Evolutionary conservation across 2,113 vertebrate species (phyloP), one percentile per base, ranked within the genome.

Genomic region (Pangasianodon hypophthalmus): DNA sequence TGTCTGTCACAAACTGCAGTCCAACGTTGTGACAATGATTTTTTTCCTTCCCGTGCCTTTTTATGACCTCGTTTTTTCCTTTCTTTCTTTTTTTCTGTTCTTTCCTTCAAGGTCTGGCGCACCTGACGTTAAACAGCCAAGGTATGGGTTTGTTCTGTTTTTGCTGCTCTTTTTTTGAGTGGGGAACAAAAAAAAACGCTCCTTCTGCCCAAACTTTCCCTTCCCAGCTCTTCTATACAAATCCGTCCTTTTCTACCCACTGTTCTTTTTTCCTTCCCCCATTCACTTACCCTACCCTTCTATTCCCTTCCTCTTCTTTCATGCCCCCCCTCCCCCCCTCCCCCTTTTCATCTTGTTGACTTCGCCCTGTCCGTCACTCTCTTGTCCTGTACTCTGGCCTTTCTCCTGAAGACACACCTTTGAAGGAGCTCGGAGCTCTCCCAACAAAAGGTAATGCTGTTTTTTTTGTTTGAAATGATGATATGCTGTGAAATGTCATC

Each of bases 1-100:
- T 96, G 96, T 96, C 96, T 96, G 96, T 96, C 96, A 96, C 96
- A 96, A 96, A 96, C 96, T 96, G 96, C 96, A 96, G 96, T 96
- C 96, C 96, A 96, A 96, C 96, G 95, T 96, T 96, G 96, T 96
- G 96, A 96, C 96, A 96, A 96, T 96, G 96, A 84, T 84, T 95
- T 96, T 96, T 95, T 95, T 96, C 88, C 93, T 94, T 95, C 95
- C 96, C 95, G 90, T 96, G 96, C 95, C 95, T 95, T 96, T 84
- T 96, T 96, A 95, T 96, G 96, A 96, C 96, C 95, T 96, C 95
- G 94, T 95, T 95, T 96, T 95, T 95, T 95, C 95, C 94, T 95
- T 96, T 94, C 94, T 96, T 96, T 95, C 94, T 95, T 96, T 95
- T 95, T 95, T 96, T 96, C 94, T 95, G 94, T 95, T 96, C 80